Percentiles rank a stretch among this genome's conserved stretches.
These are phyloP conservation scores for Lathamus discolor DNA, from an alignment of 2,113 vertebrate species.

Conservation along the genomic window DNA sequence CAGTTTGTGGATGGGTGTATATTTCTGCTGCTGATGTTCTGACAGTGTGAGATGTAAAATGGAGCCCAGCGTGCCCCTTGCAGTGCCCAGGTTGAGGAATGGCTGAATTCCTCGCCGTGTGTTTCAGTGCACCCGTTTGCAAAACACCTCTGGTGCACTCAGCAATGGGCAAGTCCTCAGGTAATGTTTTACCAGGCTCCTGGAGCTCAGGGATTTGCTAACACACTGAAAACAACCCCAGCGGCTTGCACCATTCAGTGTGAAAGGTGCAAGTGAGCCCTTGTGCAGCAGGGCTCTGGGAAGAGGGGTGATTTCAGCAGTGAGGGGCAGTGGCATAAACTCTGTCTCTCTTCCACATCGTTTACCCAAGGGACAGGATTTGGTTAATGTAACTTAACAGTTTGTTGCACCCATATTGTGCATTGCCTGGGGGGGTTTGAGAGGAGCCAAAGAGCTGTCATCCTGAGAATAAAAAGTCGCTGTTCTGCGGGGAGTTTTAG, in stretches of 20 bases:
- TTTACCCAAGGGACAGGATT: background rate
- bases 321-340: background rate
- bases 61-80: background rate
- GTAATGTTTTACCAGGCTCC: background rate
- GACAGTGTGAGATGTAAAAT: background rate
- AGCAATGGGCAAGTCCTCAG: background rate
- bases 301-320: background rate
- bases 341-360: background rate
- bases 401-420: background rate
- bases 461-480: background rate
- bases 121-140: background rate
- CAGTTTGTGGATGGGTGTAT: background rate
- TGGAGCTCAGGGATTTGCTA: background rate
- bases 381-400: background rate
- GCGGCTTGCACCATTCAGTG: background rate
- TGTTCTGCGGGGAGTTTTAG: background rate
- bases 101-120: background rate
- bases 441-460: slow-evolving; percentile 5
- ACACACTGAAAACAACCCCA: background rate
- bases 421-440: background rate
- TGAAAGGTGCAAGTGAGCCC: background rate
- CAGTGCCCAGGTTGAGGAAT: background rate
- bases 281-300: background rate
- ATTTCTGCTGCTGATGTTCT: background rate
- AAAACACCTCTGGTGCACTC: background rate